Evolutionary conservation across 1,140 invertebrate species (phyloP).

Genomic region (Mactra quadrangularis): DNA sequence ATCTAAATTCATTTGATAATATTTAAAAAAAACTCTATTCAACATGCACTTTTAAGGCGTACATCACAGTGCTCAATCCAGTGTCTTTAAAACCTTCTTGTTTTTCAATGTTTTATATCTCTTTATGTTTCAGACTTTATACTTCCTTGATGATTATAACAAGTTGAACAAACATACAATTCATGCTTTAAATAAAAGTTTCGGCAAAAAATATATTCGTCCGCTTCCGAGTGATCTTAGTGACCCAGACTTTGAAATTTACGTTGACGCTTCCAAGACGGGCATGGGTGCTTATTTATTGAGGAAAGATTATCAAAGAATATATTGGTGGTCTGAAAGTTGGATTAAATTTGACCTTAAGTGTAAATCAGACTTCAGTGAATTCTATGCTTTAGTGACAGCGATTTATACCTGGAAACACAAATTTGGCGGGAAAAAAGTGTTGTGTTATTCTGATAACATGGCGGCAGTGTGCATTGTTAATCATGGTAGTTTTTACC

Average conservation of each 20-base stretch:
- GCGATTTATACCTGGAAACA: conserved; percentile 74
- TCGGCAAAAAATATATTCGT: no score
- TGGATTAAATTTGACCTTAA: conserved; percentile 39
- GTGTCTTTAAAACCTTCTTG: no score
- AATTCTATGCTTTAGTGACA: conserved; percentile 68
- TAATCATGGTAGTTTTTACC: conserved; percentile 61
- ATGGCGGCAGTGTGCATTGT: conserved; percentile 50
- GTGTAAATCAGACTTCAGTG: conserved; percentile 52
- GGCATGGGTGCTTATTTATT: conserved; percentile 74
- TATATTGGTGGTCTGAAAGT: conserved; percentile 63
- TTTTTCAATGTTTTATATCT: no score
- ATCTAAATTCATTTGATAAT: no score
- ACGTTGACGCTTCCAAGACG: conserved; percentile 68
- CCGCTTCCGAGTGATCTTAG: conserved; percentile 43
- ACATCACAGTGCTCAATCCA: no score
- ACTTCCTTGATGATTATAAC: conserved; percentile 56
- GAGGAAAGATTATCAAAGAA: conserved; percentile 41
- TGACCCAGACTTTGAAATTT: conserved; percentile 65
- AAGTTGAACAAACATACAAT: background rate
- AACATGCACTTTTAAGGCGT: no score
- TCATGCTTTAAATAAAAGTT: background rate
- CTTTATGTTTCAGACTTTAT: conserved; percentile 55
- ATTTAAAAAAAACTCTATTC: no score
- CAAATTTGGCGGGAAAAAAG: conserved; percentile 68
- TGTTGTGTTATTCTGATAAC: conserved; percentile 70